A percentile compares a stretch with the other conserved stretches of the same genome.
These are phyloP conservation scores for Gari tellinella DNA, from an alignment of 2,888 invertebrate species.

Conservation along the genomic window DNA sequence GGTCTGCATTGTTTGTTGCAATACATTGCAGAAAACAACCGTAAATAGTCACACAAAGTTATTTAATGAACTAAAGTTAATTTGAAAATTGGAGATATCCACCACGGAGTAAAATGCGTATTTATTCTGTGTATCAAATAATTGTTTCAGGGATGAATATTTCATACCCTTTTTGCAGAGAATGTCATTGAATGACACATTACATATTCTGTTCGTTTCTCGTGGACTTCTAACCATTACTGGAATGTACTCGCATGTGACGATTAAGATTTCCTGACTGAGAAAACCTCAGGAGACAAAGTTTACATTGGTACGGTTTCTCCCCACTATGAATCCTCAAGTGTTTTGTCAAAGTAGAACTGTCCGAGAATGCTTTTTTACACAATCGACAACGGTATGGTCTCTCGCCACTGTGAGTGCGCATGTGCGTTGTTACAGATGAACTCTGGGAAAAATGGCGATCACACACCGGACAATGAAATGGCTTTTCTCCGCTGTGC, in stretches of 20 bases:
- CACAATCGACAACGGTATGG: constrained; percentile 98
- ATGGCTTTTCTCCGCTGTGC: constrained; percentile 99
- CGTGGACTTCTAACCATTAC: constrained; percentile 38
- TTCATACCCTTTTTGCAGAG: too few species aligned
- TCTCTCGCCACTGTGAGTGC: constrained; percentile 99
- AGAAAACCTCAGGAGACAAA: constrained; percentile 97
- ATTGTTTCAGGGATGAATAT: too few species aligned
- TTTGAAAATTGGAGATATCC: too few species aligned
- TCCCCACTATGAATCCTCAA: constrained; percentile 91
- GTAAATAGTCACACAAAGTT: too few species aligned
- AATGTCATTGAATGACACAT: too few species aligned
- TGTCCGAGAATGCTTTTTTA: constrained; percentile 99
- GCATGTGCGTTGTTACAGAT: constrained; percentile 98
- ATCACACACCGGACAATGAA: constrained; percentile 98
- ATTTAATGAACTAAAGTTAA: too few species aligned
- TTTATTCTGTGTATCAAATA: too few species aligned
- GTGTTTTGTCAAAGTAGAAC: constrained; percentile 98
- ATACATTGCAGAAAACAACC: too few species aligned
- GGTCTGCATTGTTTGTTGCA: too few species aligned
- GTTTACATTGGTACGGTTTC: constrained; percentile 99
- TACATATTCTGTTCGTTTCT: too few species aligned
- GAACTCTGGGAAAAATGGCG: constrained; percentile 98
- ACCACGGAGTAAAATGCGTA: too few species aligned
- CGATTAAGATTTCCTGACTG: constrained; percentile 99
- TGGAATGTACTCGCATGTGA: constrained; percentile 97